Evolutionary conservation across 1,140 invertebrate species (phyloP).

Genomic region (Agrilus planipennis): DNA sequence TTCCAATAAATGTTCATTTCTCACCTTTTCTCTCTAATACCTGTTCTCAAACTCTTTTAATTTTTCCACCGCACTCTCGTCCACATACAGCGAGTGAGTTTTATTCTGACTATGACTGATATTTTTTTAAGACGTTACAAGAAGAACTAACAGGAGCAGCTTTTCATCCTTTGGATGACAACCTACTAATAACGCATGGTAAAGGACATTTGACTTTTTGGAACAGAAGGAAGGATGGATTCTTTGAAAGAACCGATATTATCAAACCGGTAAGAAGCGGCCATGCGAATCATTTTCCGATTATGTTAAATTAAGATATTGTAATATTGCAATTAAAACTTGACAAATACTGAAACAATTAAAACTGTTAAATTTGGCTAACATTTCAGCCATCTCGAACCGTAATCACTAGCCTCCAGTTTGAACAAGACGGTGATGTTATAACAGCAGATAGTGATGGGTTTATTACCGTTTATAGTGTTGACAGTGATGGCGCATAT

Average conservation of each 20-base stretch:
- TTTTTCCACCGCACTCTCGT: no score
- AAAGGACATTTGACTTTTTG: constrained; percentile 88
- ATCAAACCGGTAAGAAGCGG: constrained; percentile 57
- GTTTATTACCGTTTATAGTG: constrained; percentile 86
- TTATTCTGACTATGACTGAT: no score
- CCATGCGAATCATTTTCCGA: no score
- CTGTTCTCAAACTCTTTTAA: no score
- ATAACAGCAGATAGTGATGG: constrained; percentile 90
- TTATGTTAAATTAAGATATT: no score
- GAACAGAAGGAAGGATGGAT: constrained; percentile 78
- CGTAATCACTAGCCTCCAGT: constrained; percentile 74
- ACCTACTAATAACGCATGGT: constrained; percentile 84
- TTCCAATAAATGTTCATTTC: no score
- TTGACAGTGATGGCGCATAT: constrained; percentile 77
- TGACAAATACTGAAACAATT: no score
- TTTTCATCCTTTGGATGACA: constrained; percentile 88
- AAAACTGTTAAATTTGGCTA: constrained; percentile 1
- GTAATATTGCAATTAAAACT: no score
- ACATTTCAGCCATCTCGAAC: constrained; percentile 59
- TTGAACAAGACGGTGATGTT: constrained; percentile 86
- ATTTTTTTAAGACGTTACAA: constrained; percentile 61
- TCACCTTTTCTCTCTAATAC: no score
- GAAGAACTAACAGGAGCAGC: constrained; percentile 81
- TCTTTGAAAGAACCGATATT: constrained; percentile 78
- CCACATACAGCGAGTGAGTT: no score